Percentiles rank a stretch among this genome's conserved stretches.
These are phyloP conservation scores for Epistrophe eligans DNA, from an alignment of 2,888 invertebrate genomes.

Conservation along the genomic window DNA sequence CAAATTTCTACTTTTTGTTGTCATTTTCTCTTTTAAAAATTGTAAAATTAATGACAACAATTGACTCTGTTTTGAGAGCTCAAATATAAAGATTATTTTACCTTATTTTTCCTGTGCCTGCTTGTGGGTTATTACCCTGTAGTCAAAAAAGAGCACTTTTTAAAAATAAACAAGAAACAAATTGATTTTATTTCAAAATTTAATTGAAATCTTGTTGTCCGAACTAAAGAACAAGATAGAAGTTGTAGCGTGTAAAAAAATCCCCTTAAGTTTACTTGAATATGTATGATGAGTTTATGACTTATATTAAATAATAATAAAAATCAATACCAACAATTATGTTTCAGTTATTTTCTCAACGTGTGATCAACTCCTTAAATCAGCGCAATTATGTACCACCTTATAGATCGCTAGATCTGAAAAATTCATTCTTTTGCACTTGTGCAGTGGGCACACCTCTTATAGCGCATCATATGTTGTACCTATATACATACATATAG, in stretches of 20 bases:
- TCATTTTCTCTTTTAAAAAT: too few relatives aligned
- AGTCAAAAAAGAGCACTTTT: background rate
- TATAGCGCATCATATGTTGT: background rate
- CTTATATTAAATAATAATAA: conserved; percentile 25
- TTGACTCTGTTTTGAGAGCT: too few relatives aligned
- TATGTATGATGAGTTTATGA: background rate
- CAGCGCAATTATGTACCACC: conserved; percentile 57
- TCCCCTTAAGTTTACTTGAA: background rate
- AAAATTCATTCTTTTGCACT: conserved; percentile 1
- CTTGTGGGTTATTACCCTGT: too few relatives aligned
- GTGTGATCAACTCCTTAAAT: conserved; percentile 54
- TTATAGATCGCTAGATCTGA: background rate
- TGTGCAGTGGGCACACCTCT: background rate
- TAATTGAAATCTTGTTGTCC: background rate
- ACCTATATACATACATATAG: too few relatives aligned
- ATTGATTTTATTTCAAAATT: background rate
- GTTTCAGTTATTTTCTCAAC: conserved; percentile 17
- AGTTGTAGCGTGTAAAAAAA: background rate
- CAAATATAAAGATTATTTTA: too few relatives aligned
- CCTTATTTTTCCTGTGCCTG: too few relatives aligned
- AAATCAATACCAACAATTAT: conserved; percentile 34
- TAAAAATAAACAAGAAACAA: background rate
- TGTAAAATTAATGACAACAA: too few relatives aligned
- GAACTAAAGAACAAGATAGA: background rate
- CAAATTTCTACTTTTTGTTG: too few relatives aligned